Evolutionary conservation across 2,797 vertebrate species (phyloP), one percentile per base, ranked within the genome.

Genomic region (Phrynocephalus vlangalii): DNA sequence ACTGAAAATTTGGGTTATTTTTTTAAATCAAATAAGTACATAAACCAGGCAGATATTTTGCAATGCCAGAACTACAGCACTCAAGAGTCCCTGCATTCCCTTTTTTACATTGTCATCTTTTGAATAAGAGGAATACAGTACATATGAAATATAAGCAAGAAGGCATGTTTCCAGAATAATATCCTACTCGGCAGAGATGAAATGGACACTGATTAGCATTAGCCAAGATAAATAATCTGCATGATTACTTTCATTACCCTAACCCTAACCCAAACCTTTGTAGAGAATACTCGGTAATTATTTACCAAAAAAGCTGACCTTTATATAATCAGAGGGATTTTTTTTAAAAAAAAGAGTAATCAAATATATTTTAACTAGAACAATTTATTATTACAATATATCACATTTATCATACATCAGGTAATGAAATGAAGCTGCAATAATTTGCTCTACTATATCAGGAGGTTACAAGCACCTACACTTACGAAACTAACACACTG

Each of bases 251-350:
- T 84, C 60, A 85, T 33, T 22, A 88, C 75, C 9, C 71, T 18
- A 86, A 44, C 38, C 91, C 5, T 80, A 89, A 84, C 3, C 33
- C 13, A 90, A 90, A 84, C 85, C 38, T 90, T 88, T 84, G 79
- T 26, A 89, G 68, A 82, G 86, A 84, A 90, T 71, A 86, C 0
- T 70, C 33, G 13, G 1, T 76, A 76, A 87, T 82, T 76, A 87
- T 6, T n/a, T 91, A 38, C 30, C 28, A 67, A 85, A 24, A 8
- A 71, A 13, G 3, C 13, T 10, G 67, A 60, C 38, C 38, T 44
- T 44, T 44, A 86, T 79, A 16, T 5, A 1, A 71, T 38, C 48
- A 6, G 2, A 30, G 33, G 28, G 6, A 5, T 48, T 68, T 44
- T 77, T 52, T 52, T n/a, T 16, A 1, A 56, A 56, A 56, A 16